phyloP scores from a whole-genome alignment of 2,888 invertebrate genomes.

The Cryptocephalus primarius region DNA sequence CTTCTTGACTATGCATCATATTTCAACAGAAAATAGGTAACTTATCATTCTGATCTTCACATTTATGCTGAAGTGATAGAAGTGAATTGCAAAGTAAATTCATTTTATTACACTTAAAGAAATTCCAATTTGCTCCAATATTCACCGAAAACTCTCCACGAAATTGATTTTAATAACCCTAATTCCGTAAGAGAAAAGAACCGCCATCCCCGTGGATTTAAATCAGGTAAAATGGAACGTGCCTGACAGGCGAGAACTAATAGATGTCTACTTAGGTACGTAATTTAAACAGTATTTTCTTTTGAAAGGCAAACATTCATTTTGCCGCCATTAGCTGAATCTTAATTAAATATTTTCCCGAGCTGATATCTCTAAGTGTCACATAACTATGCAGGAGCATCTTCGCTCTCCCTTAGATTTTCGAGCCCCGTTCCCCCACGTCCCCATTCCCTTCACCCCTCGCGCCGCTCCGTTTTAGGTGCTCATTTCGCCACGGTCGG shows the following conservation, averaged over 20 bases:
- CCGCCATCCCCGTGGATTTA: too few relatives aligned
- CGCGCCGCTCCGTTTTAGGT: slow-evolving; percentile 3
- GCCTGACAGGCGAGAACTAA: not conserved
- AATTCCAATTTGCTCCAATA: too few relatives aligned
- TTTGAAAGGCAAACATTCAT: slow-evolving; percentile 27
- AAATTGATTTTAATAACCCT: too few relatives aligned
- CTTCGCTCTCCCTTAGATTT: slow-evolving; percentile 10
- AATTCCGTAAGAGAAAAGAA: too few relatives aligned
- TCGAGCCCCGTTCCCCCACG: slow-evolving; percentile 4
- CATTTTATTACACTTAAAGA: too few relatives aligned
- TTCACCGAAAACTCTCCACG: too few relatives aligned
- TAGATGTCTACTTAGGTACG: slow-evolving; percentile 1
- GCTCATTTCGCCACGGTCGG: not conserved
- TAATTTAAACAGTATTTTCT: not conserved
- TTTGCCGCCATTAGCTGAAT: slow-evolving; percentile 32
- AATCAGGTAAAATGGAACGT: not conserved
- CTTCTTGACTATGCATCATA: too few relatives aligned
- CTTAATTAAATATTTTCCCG: slow-evolving; percentile 40
- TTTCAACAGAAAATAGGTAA: too few relatives aligned
- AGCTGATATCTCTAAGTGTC: slow-evolving; percentile 39
- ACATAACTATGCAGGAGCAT: slow-evolving; percentile 36
- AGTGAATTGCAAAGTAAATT: too few relatives aligned
- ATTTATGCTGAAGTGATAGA: too few relatives aligned
- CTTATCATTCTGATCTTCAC: too few relatives aligned
- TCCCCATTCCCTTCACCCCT: slow-evolving; percentile 5